Evolutionary conservation across 2,888 invertebrate species (phyloP).

Genomic region (Ligdia adustata): DNA sequence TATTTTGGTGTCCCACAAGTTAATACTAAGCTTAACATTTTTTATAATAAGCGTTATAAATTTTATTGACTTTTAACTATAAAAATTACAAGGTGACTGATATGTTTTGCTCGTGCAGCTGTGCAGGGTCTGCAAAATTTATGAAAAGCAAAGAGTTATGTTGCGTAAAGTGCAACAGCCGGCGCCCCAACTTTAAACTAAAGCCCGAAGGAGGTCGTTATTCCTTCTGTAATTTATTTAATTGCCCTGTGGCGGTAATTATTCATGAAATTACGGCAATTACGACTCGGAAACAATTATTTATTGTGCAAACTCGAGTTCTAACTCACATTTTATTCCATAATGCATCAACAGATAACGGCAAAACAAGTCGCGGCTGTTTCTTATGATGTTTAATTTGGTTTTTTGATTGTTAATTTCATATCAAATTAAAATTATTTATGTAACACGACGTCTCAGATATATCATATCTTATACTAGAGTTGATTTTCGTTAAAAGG

Average conservation of each 20-base stretch:
- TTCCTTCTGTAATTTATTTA: constrained; percentile 82
- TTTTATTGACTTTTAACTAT: too few relatives aligned
- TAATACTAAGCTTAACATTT: too few relatives aligned
- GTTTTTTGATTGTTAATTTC: constrained; percentile 25
- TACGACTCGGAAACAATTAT: constrained; percentile 82
- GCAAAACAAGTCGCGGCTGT: constrained; percentile 34
- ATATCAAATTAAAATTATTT: neutral
- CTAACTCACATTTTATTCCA: constrained; percentile 82
- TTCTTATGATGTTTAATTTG: constrained; percentile 29
- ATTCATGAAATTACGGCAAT: constrained; percentile 85
- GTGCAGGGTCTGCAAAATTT: neutral
- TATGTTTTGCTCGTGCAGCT: too few relatives aligned
- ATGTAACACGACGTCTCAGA: neutral
- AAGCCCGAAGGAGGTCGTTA: constrained; percentile 78
- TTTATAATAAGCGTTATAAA: too few relatives aligned
- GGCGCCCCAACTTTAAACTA: constrained; percentile 78
- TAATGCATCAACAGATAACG: constrained; percentile 76
- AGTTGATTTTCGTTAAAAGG: too few relatives aligned
- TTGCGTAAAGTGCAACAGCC: constrained; percentile 60
- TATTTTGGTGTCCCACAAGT: too few relatives aligned
- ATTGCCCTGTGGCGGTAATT: constrained; percentile 83
- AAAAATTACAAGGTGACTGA: too few relatives aligned
- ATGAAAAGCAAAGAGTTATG: constrained; percentile 48
- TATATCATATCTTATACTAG: too few relatives aligned
- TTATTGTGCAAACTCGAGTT: constrained; percentile 82